Conservation (phyloP, 2,888 invertebrate genomes). For the Drosophila peninsularis region DNA sequence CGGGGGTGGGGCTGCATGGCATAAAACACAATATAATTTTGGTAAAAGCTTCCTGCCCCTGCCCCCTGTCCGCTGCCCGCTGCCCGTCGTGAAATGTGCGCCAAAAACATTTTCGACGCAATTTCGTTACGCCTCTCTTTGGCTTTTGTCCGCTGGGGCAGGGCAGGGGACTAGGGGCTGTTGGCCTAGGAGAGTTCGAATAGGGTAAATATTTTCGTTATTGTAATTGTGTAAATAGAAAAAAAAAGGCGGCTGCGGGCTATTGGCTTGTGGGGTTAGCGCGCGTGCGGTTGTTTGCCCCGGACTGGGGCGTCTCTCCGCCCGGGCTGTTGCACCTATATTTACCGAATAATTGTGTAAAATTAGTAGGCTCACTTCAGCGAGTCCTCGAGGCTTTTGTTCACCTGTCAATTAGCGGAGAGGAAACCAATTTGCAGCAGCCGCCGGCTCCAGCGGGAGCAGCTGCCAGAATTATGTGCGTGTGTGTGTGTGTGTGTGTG, state of each 20-base stretch:
- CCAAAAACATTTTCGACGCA: conserved; percentile 67
- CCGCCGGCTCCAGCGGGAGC: background rate
- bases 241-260: conserved; percentile 60
- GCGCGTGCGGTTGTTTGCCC: conserved; percentile 55
- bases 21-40: conserved; percentile 53
- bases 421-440: conserved; percentile 4
- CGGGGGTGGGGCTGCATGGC: background rate
- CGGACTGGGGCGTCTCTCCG: conserved; percentile 5
- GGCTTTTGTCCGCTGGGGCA: conserved; percentile 22
- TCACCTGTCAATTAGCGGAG: conserved; percentile 38
- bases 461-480: conserved; percentile 25
- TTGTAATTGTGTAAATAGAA: conserved; percentile 75
- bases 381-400: background rate
- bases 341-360: conserved; percentile 57
- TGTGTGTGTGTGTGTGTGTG: background rate
- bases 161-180: background rate
- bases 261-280: conserved; percentile 64
- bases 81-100: conserved; percentile 30
- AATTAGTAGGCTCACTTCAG: conserved; percentile 32
- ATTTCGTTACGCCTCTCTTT: conserved; percentile 49
- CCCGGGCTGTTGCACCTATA: conserved; percentile 33
- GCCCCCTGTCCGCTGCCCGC: background rate
- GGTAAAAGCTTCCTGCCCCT: conserved; percentile 45
- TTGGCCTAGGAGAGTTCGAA: background rate
- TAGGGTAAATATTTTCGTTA: conserved; percentile 49